Base-by-base conservation (phyloP, 2,113 vertebrate genomes). In the Silurus asotus region DNA sequence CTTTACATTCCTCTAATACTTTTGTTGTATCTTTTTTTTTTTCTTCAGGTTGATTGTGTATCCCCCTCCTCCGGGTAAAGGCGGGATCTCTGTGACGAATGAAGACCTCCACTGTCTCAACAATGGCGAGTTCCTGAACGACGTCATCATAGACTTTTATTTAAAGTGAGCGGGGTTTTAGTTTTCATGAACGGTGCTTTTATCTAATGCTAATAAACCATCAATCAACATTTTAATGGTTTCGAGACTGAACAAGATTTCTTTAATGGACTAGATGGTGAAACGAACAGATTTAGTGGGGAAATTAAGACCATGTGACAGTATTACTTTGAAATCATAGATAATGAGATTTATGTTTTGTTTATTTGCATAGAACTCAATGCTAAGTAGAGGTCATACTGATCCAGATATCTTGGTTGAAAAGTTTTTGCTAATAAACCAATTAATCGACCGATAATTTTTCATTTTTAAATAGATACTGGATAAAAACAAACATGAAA, bases 61-160 rank as follows among this genome's bases (percentile, higher is more conserved):
- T 90, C 98, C 98, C 11, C 97, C 97, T 86, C 97, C 98, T 91
- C 98, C 97, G 59, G 96, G 98, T 91, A 99, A 98, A 93, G 97
- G 98, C 15, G 98, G 97, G 28, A 99, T 99, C 74, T 96, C 96
- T 13, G 98, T 99, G 89, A 99, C 98, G 55, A 99, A 98, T 13
- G 98, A 99, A 92, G 98, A 99, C 93, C 97, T 99, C 67, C 97
- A 99, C 93, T 99, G 98, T 93, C 96, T 99, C 89, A 98, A 95
- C 82, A 97, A 99, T 86, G 98, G 98, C 89, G 98, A 99, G 88
- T 99, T 99, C 95, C 96, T 99, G 75, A 99, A 99, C 81, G 98
- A 99, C 88, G 98, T 99, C 89, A 99, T 99, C 92, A 97, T 99
- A 91, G 98, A 99, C 95, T 99, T 99, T 95, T 99, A 99, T 96